Percentiles rank a stretch among this genome's conserved stretches.
phyloP scores from a whole-genome alignment of 2,888 invertebrate genomes.

The Melanargia galathea region DNA sequence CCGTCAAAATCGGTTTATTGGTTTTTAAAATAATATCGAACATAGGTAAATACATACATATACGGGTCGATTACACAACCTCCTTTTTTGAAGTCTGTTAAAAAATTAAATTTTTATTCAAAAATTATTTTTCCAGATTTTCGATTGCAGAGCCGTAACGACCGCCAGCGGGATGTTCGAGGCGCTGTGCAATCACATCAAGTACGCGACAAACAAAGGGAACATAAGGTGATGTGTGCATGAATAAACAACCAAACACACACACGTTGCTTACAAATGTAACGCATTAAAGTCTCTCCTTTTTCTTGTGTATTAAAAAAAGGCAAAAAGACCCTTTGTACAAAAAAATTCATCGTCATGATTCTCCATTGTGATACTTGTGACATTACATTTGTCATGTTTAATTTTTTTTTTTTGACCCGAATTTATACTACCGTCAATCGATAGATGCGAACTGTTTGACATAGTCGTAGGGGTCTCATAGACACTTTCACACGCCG shows the following conservation, averaged over 20 bases:
- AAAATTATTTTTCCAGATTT: constrained; percentile 84
- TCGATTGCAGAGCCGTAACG: constrained; percentile 96
- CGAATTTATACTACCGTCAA: not conserved
- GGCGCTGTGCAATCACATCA: constrained; percentile 97
- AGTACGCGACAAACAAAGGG: constrained; percentile 97
- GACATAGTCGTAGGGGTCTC: no score
- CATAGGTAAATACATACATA: no score
- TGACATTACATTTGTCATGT: not conserved
- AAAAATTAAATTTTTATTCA: not conserved
- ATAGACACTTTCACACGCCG: no score
- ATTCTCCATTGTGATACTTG: not conserved
- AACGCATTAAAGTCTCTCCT: not conserved
- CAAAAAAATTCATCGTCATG: not conserved
- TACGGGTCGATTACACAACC: no score
- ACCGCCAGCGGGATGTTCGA: constrained; percentile 98
- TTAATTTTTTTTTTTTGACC: not conserved
- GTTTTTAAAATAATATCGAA: no score
- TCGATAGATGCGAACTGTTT: no score
- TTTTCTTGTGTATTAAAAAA: not conserved
- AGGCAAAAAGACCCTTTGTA: not conserved
- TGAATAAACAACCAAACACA: constrained; percentile 23
- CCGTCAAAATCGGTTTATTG: no score
- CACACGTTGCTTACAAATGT: constrained; percentile 7
- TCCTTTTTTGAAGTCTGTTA: not conserved
- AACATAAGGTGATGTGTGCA: constrained; percentile 88